These are phyloP conservation scores for Drosophila infuscata DNA, from an alignment of 2,888 invertebrate species.

Conservation along the genomic window DNA sequence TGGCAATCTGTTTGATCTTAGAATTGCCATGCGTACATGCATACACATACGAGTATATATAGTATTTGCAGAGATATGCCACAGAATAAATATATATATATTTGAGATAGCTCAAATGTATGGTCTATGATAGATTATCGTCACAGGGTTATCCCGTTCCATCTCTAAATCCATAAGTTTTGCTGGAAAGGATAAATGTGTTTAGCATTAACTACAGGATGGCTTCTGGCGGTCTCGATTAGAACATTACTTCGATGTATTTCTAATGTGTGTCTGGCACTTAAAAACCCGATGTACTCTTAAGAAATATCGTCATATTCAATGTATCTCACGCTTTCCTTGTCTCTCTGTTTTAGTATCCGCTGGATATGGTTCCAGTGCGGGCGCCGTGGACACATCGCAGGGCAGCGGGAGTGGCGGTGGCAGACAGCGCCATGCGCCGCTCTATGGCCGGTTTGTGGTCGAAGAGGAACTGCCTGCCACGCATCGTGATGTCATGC, in stretches of 20 bases:
- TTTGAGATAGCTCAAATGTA: not conserved
- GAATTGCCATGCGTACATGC: not conserved
- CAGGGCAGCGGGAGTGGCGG: constrained; percentile 80
- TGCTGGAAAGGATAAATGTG: not conserved
- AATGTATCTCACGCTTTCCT: not conserved
- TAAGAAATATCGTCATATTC: not conserved
- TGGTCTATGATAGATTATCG: not conserved
- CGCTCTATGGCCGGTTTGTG: constrained; percentile 95
- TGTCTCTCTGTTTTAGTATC: constrained; percentile 78
- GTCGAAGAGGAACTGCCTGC: constrained; percentile 92
- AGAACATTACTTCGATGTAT: not conserved
- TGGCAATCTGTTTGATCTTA: not conserved
- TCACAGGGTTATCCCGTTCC: not conserved
- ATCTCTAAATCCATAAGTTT: not conserved
- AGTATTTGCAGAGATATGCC: not conserved
- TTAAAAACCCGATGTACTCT: not conserved
- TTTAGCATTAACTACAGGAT: not conserved
- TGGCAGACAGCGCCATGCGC: constrained; percentile 89
- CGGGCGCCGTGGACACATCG: constrained; percentile 73
- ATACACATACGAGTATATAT: not conserved
- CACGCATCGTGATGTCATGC: constrained; percentile 85
- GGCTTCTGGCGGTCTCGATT: not conserved
- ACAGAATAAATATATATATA: not conserved
- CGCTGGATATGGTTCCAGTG: constrained; percentile 85
- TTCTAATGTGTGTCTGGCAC: not conserved